Evolutionary conservation across 2,113 vertebrate genomes (phyloP).

Genomic region (Ia io): DNA sequence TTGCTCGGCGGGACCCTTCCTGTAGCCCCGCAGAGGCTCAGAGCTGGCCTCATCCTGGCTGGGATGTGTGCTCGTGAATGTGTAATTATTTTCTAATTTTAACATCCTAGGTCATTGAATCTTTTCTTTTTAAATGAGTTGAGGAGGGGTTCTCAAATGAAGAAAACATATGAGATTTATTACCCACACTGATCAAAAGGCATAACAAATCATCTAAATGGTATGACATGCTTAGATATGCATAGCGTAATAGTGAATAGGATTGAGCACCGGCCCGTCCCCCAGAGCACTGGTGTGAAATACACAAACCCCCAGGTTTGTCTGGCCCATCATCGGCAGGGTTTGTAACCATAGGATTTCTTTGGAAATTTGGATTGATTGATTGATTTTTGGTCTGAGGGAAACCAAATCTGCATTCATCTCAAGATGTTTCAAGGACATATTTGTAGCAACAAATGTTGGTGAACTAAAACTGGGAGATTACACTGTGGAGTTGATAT

Average conservation of each 20-base stretch:
- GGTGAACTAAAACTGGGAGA: neutral
- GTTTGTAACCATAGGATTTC: neutral
- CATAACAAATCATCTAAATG: slow-evolving; percentile 20
- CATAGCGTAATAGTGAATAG: neutral
- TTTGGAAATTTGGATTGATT: neutral
- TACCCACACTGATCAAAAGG: slow-evolving; percentile 20
- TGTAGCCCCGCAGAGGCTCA: neutral
- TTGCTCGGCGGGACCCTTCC: no score
- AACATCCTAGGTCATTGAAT: neutral
- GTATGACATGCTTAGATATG: neutral
- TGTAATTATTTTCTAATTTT: neutral
- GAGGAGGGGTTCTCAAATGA: neutral
- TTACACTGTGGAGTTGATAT: neutral
- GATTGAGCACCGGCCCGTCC: neutral
- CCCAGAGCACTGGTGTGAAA: neutral
- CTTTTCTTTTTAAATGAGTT: neutral
- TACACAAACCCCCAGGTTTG: fast-evolving
- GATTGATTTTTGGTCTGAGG: neutral
- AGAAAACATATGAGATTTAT: neutral
- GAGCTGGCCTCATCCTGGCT: neutral
- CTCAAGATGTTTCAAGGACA: neutral
- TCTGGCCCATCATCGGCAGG: neutral
- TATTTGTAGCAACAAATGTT: neutral
- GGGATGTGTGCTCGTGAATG: neutral
- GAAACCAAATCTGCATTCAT: neutral